Conservation (phyloP, 2,888 invertebrate genomes). For the Eupithecia centaureata region DNA sequence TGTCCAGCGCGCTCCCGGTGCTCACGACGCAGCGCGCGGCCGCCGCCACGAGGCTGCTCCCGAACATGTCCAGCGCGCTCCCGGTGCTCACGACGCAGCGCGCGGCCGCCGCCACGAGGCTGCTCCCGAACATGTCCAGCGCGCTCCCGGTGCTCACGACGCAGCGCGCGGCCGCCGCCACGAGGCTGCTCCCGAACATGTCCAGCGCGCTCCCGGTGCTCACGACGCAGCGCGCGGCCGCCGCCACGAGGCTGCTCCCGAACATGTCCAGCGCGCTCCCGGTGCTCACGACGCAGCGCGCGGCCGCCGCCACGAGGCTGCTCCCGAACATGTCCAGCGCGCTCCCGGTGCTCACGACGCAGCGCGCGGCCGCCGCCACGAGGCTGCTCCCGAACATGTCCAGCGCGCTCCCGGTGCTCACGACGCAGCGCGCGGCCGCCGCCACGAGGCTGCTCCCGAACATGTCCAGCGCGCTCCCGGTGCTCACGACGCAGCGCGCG, state of each 20-base stretch:
- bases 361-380: slow-evolving; percentile 57
- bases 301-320: too few species aligned
- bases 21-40: slow-evolving; percentile 58
- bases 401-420: slow-evolving; percentile 57
- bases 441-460: slow-evolving; percentile 57
- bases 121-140: slow-evolving; percentile 68
- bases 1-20: slow-evolving; percentile 60
- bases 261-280: slow-evolving; percentile 67
- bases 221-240: slow-evolving; percentile 57
- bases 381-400: slow-evolving; percentile 73
- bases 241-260: slow-evolving; percentile 48
- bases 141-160: slow-evolving; percentile 59
- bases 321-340: slow-evolving; percentile 68
- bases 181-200: slow-evolving; percentile 64
- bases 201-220: slow-evolving; percentile 60
- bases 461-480: slow-evolving; percentile 63
- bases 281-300: slow-evolving; percentile 59
- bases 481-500: slow-evolving; percentile 59
- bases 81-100: slow-evolving; percentile 61
- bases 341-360: slow-evolving; percentile 57
- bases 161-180: slow-evolving; percentile 49
- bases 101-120: slow-evolving; percentile 31
- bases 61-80: slow-evolving; percentile 66
- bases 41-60: slow-evolving; percentile 42
- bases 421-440: slow-evolving; percentile 54